Conservation (phyloP, 2,113 vertebrate species). For the Struthio camelus region DNA sequence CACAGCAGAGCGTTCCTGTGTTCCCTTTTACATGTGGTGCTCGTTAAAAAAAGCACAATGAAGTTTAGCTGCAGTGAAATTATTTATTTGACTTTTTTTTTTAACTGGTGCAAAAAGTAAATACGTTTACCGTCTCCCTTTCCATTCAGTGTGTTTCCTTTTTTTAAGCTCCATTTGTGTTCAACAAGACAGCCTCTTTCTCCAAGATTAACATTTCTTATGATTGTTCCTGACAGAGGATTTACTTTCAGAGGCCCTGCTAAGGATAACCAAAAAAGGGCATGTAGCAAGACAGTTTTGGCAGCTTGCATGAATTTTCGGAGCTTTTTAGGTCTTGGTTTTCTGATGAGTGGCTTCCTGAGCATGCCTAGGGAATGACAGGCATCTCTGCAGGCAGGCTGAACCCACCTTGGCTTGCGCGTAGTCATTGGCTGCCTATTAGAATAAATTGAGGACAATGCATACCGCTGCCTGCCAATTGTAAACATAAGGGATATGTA, state of each 20-base stretch:
- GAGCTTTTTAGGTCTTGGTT: constrained; percentile 82
- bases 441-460: constrained; percentile 82
- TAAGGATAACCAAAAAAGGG: constrained; percentile 91
- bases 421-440: constrained; percentile 76
- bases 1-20: constrained; percentile 36
- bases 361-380: constrained; percentile 85
- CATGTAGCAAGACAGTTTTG: constrained; percentile 83
- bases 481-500: constrained; percentile 82
- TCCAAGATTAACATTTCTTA: constrained; percentile 88
- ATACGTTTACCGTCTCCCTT: constrained; percentile 29
- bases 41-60: constrained; percentile 54
- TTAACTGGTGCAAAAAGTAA: constrained; percentile 25
- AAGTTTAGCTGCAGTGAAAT: constrained; percentile 6
- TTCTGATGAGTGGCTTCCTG: constrained; percentile 83
- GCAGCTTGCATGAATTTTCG: constrained; percentile 78
- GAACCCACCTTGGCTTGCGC: constrained; percentile 76
- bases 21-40: constrained; percentile 62
- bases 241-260: constrained; percentile 86
- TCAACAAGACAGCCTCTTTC: constrained; percentile 74
- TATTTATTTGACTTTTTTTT: constrained; percentile 9
- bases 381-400: constrained; percentile 79
- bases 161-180: constrained; percentile 60
- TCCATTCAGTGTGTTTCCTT: constrained; percentile 49
- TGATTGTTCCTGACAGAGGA: constrained; percentile 88
- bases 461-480: constrained; percentile 76